Percentiles rank a stretch among this genome's conserved stretches.
These are phyloP conservation scores for Eurytoma adleriae DNA, from an alignment of 2,888 invertebrate genomes.

Conservation along the genomic window DNA sequence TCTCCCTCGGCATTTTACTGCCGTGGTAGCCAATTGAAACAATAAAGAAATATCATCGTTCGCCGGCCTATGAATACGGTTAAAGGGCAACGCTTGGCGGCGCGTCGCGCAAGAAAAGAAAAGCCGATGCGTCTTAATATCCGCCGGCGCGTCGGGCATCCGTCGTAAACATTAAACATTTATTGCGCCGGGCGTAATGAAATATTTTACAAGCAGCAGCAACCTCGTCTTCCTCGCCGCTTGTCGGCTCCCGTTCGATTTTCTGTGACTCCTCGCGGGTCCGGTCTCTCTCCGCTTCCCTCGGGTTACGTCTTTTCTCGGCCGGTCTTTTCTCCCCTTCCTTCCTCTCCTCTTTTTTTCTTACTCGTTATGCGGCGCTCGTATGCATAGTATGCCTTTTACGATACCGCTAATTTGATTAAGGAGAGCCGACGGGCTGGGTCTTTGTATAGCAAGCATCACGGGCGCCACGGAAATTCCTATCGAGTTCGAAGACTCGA, in stretches of 20 bases:
- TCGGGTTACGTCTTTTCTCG: not conserved
- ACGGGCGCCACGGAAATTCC: constrained; percentile 11
- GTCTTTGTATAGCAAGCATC: constrained; percentile 23
- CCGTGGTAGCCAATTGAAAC: constrained; percentile 51
- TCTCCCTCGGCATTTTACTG: constrained; percentile 13
- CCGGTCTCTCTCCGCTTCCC: not conserved
- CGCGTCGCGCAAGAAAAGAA: not conserved
- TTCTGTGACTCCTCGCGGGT: constrained; percentile 54
- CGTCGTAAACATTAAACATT: constrained; percentile 63
- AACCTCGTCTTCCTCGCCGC: constrained; percentile 33
- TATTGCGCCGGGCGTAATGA: constrained; percentile 64
- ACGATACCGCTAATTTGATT: constrained; percentile 61
- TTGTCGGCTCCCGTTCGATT: constrained; percentile 50
- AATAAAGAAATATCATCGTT: constrained; percentile 53
- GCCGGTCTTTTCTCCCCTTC: not conserved
- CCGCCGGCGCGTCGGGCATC: constrained; percentile 18
- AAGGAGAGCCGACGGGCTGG: constrained; percentile 31
- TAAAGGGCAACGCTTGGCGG: constrained; percentile 25
- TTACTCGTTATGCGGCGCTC: constrained; percentile 28
- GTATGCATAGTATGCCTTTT: constrained; percentile 51
- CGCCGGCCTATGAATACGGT: constrained; percentile 52
- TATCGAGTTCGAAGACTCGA: not conserved
- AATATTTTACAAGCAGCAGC: constrained; percentile 63
- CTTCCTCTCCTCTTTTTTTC: constrained; percentile 4
- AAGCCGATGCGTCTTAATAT: constrained; percentile 50